Conservation (phyloP, 2,888 invertebrate species). For the Stenodema calcarata region DNA sequence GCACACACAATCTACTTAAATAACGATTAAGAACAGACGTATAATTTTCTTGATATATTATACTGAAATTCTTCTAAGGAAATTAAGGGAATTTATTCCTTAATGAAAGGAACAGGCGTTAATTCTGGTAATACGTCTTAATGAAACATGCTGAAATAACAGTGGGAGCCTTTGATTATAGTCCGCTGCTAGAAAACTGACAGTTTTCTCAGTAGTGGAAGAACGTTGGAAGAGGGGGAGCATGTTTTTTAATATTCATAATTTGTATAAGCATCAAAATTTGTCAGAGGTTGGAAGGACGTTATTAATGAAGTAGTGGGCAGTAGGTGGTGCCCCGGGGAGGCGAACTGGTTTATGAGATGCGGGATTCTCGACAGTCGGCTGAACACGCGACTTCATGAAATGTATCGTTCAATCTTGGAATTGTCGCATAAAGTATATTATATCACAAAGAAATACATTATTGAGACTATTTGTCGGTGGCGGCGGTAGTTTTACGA, state of each 20-base stretch:
- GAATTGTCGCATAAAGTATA: too few species aligned
- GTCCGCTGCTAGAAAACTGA: not conserved
- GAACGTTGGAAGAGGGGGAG: not conserved
- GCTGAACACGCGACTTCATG: not conserved
- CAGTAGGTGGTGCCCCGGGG: not conserved
- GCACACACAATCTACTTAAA: not conserved
- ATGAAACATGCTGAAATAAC: not conserved
- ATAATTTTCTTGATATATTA: not conserved
- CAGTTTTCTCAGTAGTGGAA: not conserved
- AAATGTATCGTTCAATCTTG: too few species aligned
- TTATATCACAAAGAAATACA: too few species aligned
- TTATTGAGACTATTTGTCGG: too few species aligned
- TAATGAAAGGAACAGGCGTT: not conserved
- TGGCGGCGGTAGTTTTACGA: too few species aligned
- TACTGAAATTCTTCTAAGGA: too few species aligned
- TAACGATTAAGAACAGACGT: not conserved
- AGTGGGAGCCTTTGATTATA: conserved; percentile 3
- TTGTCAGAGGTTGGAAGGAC: conserved; percentile 3
- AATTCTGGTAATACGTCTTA: not conserved
- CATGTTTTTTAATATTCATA: conserved; percentile 40
- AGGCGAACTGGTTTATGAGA: conserved; percentile 10
- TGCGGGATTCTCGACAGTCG: not conserved
- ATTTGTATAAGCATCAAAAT: conserved; percentile 33
- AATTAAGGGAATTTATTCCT: too few species aligned
- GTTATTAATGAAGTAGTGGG: conserved; percentile 13